Evolutionary conservation across 2,113 vertebrate species (phyloP), one percentile per base, ranked within the genome.

Genomic region (Rutilus rutilus): DNA sequence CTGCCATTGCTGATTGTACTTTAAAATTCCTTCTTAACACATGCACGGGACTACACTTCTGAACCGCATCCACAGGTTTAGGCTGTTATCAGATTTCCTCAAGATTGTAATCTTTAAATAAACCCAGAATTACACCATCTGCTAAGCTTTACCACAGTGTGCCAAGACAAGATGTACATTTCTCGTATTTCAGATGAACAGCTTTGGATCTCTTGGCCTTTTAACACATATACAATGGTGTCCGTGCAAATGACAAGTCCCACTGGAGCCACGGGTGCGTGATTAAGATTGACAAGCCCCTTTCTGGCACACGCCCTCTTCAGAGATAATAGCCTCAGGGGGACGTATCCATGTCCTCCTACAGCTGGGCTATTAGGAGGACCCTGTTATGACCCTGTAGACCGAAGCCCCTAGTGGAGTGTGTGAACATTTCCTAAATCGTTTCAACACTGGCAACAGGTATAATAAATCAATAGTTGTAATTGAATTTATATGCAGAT

Each of bases 241-340:
- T 52, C 62, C 21, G 27, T 54, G 62, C 42, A 69, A 82, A 69
- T 36, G 80, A 82, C 79, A 69, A 33, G 42, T 82, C 80, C 62
- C 80, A 52, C 9, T 25, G 64, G 80, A 69, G 19, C 11, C 6
- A 69, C 11, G n/a, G 42, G 79, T 76, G 79, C 42, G 60, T 67
- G 67, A 81, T 81, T 81, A 23, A 82, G 64, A 82, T 82, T 69
- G 80, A 82, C 80, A 82, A 65, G 78, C 60, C 42, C 60, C 62
- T 81, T 81, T 80, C 57, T 81, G 80, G 64, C 80, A 54, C 64
- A 69, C 80, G 80, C 80, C 80, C 62, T 52, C 80, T 69, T n/a
- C 79, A 81, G 60, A 81, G 47, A 82, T 54, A 82, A 82, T 82
- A 69, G 80, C 80, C 80, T 82, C 80, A 52, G 80, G 62, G 80